A percentile compares a stretch with the other conserved stretches of the same genome.
phyloP scores from a whole-genome alignment of 2,797 vertebrate genomes.

The Alosa sapidissima region DNA sequence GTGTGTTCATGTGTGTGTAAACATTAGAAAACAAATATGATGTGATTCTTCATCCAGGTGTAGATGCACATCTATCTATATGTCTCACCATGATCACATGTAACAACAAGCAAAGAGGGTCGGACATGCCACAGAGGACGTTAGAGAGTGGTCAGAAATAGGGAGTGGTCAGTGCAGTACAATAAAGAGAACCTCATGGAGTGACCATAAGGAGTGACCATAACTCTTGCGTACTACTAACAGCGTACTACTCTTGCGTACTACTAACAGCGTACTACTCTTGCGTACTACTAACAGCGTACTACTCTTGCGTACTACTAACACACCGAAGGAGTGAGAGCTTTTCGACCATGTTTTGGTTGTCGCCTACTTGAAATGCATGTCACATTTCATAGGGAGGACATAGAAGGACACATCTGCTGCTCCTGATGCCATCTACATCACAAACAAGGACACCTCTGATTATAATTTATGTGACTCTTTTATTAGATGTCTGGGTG shows the following conservation, averaged over 20 bases:
- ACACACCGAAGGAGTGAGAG: background rate
- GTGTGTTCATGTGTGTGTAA: background rate
- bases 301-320: background rate
- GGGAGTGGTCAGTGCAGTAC: background rate
- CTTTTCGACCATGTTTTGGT: constrained; percentile 2
- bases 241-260: background rate
- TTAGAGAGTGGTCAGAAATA: background rate
- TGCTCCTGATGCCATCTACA: constrained; percentile 6
- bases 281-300: too few species aligned
- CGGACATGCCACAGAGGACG: background rate
- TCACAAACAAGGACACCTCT: constrained; percentile 20
- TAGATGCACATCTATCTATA: background rate
- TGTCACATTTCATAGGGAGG: constrained; percentile 34
- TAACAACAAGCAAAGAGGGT: background rate
- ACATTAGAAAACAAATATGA: background rate
- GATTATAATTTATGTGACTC: constrained; percentile 16
- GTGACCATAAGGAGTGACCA: background rate
- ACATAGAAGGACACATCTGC: constrained; percentile 13
- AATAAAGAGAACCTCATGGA: background rate
- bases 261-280: too few species aligned
- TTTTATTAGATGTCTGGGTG: constrained; percentile 8
- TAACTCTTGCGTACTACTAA: background rate
- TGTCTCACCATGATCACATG: background rate
- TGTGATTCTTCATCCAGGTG: background rate
- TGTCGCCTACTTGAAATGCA: constrained; percentile 28